Evolutionary conservation across 2,888 invertebrate species (phyloP), one percentile per base, ranked within the genome.

Genomic region (Ichneumoninae sp.): DNA sequence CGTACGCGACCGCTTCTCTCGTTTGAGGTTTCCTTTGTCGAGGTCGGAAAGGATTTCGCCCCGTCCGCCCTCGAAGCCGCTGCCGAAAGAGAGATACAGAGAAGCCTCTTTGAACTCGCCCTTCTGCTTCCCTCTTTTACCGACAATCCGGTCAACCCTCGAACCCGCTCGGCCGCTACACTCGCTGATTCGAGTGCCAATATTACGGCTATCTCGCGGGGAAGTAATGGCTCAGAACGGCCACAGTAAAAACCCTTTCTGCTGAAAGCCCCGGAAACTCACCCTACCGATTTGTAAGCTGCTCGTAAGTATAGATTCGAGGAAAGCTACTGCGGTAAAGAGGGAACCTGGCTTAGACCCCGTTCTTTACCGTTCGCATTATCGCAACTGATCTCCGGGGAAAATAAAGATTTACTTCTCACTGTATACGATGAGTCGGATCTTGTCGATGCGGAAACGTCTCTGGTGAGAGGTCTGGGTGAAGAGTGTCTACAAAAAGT

Each of bases 1-100:
- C 81, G 71, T 77, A 74, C 30, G 44, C 69, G 13, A 66, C 75
- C 83, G 30, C 75, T 50, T 60, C 74, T 54, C 81, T 79, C 81
- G 78, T 77, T 85, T 70, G 81, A 80, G 81, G 74, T 83, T 85
- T 77, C 81, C 83, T 87, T 81, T 87, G 85, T 83, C 76, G 47
- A 16, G 57, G 75, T 73, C 36, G 47, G 54, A 78, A 86, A 81
- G 68, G 81, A 85, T 86, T 83, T 81, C 73, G 71, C n/a, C 30
- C 30, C 30, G 63, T 63, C n/a, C 33, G 26, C 63, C 74, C 26
- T 1, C 63, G 30, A 63, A 63, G 7, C 71, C 52, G 60, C 44
- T 47, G 36, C 66, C 60, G 71, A 63, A 68, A 19, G 54, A 63
- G 30, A 69, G 36, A 50, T 33, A 26, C 52, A 75, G 40, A 76